Evolutionary conservation across 2,888 invertebrate genomes (phyloP), one percentile per base, ranked within the genome.

Genomic region (Stramonita haemastoma): DNA sequence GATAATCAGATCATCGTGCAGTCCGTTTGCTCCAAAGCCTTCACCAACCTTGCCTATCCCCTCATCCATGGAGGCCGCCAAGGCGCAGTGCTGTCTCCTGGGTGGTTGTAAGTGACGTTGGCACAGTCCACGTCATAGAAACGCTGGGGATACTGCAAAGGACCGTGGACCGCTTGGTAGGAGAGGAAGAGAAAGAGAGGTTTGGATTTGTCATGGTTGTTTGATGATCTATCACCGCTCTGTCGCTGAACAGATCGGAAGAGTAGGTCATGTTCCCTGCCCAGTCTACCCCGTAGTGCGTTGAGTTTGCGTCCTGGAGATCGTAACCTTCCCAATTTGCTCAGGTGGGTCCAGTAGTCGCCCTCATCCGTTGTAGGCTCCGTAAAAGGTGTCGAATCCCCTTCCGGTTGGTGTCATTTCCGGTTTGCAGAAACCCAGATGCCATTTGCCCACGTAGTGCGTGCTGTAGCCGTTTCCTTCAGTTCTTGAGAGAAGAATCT

Each of bases 181-280:
- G 84, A 85, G 17, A 85, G 84, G 86, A 92, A 93, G 77, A 93
- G 79, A 88, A 93, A 93, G 36, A 93, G 85, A 0, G 93, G 93
- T 22, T 34, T 32, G 86, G 29, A 15, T 1, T 0, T 5, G 34
- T 66, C 34, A 34, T 57, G 57, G 1, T 17, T 34, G 11, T n/a
- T 66, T 29, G 86, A 86, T 34, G 34, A 86, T 60, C 8, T 86
- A n/a, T 32, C 86, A 86, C 60, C 22, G 66, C 66, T 19, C 60
- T 15, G 57, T 92, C 88, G 22, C 94, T 92, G 91, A 94, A 95
- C 87, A 94, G 86, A 70, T 94, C 91, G 57, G 94, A 93, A 34
- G 94, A 95, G 89, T 95, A 95, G 22, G 87, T 90, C 0, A 93
- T 93, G 60, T 90, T 92, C 56, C 92, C 92, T 57, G 92, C 91